These are phyloP conservation scores for Crepidodera aurea DNA, from an alignment of 2,888 invertebrate genomes.

Conservation along the genomic window DNA sequence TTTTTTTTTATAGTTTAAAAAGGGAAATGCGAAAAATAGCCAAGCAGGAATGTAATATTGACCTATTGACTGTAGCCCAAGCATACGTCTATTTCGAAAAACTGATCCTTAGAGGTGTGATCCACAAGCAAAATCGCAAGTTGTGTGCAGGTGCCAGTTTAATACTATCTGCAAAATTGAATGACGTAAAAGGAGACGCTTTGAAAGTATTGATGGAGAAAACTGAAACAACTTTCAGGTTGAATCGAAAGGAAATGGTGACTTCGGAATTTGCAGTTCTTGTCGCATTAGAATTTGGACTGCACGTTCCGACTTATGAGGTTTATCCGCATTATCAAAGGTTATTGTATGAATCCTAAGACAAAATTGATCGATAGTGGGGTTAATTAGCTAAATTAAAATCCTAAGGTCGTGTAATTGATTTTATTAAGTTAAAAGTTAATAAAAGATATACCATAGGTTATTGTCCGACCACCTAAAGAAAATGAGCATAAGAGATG, in stretches of 20 bases:
- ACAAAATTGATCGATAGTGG: no score
- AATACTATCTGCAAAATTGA: slow-evolving; percentile 93
- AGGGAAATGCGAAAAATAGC: slow-evolving; percentile 94
- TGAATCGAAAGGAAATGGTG: slow-evolving; percentile 90
- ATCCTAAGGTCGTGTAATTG: background rate
- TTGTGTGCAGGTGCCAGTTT: slow-evolving; percentile 95
- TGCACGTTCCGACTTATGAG: slow-evolving; percentile 91
- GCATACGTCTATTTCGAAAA: slow-evolving; percentile 99
- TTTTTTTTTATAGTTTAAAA: slow-evolving; percentile 83
- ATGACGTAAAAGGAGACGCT: slow-evolving; percentile 92
- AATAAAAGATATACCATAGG: background rate
- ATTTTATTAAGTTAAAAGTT: background rate
- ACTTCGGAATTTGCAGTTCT: slow-evolving; percentile 93
- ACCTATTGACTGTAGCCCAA: slow-evolving; percentile 92
- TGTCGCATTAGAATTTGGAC: slow-evolving; percentile 92
- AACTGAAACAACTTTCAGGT: slow-evolving; percentile 88
- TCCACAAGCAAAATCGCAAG: slow-evolving; percentile 95
- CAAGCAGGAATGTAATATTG: slow-evolving; percentile 81
- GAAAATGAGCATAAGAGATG: no score
- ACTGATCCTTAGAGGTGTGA: slow-evolving; percentile 87
- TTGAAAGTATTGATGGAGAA: slow-evolving; percentile 91
- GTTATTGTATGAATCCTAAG: slow-evolving; percentile 91
- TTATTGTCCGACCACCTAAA: no score
- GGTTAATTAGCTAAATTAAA: background rate
- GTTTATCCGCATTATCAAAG: slow-evolving; percentile 95